A percentile compares a stretch with the other conserved stretches of the same genome.
Conservation (phyloP, 2,888 invertebrate species). For the Patella pellucida region DNA sequence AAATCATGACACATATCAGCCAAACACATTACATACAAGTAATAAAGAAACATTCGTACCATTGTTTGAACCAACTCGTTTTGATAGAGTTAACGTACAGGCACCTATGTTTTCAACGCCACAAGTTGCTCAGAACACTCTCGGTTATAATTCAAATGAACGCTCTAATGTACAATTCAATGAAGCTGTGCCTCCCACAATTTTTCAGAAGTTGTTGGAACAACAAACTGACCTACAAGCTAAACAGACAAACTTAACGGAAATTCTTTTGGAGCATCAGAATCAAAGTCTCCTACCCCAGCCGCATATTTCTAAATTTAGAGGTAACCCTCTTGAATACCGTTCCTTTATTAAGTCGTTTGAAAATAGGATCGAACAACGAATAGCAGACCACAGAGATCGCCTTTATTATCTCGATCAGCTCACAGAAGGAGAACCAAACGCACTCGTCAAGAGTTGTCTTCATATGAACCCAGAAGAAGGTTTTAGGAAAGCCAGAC, state of each 20-base stretch:
- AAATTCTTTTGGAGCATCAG: background rate
- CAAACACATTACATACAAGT: no score
- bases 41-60: no score
- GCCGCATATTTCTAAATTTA: constrained; percentile 32
- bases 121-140: no score
- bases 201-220: no score
- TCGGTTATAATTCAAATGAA: no score
- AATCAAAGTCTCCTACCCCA: constrained; percentile 16
- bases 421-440: constrained; percentile 19
- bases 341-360: constrained; percentile 22
- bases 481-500: constrained; percentile 1
- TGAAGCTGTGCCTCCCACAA: no score
- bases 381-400: constrained; percentile 15
- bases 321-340: constrained; percentile 30
- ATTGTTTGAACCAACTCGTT: no score
- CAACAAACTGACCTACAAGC: no score
- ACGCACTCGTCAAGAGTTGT: constrained; percentile 8
- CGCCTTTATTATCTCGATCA: constrained; percentile 19
- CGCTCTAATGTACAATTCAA: no score
- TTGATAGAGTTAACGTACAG: no score
- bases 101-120: no score
- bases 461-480: background rate
- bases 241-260: background rate
- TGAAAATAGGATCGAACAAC: constrained; percentile 12
- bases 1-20: no score